These are phyloP conservation scores for Caerostris extrusa DNA, from an alignment of 1,140 invertebrate genomes.

Conservation along the genomic window DNA sequence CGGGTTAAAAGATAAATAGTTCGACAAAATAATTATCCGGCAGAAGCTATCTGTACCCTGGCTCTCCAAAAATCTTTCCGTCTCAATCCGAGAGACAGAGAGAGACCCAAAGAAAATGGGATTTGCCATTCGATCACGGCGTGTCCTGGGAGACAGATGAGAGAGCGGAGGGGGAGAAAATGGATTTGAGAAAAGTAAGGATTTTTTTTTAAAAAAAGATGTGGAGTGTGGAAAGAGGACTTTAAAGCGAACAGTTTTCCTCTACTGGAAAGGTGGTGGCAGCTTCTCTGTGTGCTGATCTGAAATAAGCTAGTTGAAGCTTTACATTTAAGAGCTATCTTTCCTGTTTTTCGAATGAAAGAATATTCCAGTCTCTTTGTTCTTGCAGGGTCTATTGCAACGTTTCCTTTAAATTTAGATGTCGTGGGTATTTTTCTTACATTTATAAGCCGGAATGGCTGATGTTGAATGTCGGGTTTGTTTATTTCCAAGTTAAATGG, in stretches of 20 bases:
- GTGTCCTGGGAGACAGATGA: not conserved
- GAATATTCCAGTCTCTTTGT: not conserved
- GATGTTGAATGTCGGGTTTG: not conserved
- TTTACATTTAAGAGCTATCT: conserved; percentile 29
- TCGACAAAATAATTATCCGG: conserved; percentile 34
- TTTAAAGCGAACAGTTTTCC: conserved; percentile 9
- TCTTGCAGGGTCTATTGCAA: not conserved
- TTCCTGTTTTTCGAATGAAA: not conserved
- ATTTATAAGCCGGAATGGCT: not conserved
- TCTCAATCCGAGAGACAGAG: not conserved
- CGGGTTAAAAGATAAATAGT: conserved; percentile 32
- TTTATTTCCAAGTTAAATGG: too few relatives aligned
- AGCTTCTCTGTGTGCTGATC: too few relatives aligned
- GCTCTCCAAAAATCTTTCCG: not conserved
- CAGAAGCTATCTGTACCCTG: not conserved
- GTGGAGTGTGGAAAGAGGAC: not conserved
- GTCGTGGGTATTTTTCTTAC: not conserved
- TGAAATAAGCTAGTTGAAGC: not conserved
- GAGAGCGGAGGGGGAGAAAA: not conserved
- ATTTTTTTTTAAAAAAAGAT: too few relatives aligned
- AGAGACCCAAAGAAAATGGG: conserved; percentile 14
- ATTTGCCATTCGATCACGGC: conserved; percentile 39
- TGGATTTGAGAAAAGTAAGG: not conserved
- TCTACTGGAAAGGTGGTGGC: not conserved
- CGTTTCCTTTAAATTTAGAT: not conserved